phyloP scores from a whole-genome alignment of 2,888 invertebrate genomes.

The Cantharis nigra region DNA sequence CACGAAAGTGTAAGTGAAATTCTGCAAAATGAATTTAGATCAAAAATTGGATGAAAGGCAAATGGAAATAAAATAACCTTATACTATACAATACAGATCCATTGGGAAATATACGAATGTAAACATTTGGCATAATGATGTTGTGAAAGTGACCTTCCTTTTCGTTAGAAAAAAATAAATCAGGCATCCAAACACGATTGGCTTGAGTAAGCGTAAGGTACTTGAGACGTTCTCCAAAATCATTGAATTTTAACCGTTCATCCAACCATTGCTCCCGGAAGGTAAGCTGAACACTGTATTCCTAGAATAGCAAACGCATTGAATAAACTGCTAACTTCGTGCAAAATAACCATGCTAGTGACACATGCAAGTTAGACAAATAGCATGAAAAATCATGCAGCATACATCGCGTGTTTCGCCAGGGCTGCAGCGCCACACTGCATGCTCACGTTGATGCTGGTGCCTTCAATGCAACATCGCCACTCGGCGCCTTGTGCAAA shows the following conservation, averaged over 20 bases:
- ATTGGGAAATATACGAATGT: conserved; percentile 93
- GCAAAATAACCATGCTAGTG: conserved; percentile 27
- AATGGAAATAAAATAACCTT: conserved; percentile 58
- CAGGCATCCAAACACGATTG: conserved; percentile 97
- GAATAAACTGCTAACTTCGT: conserved; percentile 18
- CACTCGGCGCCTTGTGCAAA: conserved; percentile 49
- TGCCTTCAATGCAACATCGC: conserved; percentile 54
- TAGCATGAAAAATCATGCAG: conserved; percentile 31
- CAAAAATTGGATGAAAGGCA: conserved; percentile 2
- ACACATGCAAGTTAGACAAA: conserved; percentile 33
- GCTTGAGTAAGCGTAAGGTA: conserved; percentile 93
- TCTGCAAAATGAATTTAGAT: conserved; percentile 59
- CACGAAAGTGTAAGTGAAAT: conserved; percentile 95
- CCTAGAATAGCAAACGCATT: conserved; percentile 66
- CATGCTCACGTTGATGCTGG: conserved; percentile 56
- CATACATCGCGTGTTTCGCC: conserved; percentile 39
- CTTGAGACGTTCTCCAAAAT: conserved; percentile 84
- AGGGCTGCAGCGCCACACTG: conserved; percentile 48
- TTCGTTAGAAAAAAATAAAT: conserved; percentile 97
- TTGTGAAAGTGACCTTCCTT: conserved; percentile 97
- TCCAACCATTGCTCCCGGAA: conserved; percentile 98
- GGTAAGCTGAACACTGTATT: conserved; percentile 96
- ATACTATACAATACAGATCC: conserved; percentile 96
- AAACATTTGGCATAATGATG: conserved; percentile 97
- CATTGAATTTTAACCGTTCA: conserved; percentile 87